These are phyloP conservation scores for Ceyx melanurus DNA, from an alignment of 2,113 vertebrate genomes.

Conservation along the genomic window DNA sequence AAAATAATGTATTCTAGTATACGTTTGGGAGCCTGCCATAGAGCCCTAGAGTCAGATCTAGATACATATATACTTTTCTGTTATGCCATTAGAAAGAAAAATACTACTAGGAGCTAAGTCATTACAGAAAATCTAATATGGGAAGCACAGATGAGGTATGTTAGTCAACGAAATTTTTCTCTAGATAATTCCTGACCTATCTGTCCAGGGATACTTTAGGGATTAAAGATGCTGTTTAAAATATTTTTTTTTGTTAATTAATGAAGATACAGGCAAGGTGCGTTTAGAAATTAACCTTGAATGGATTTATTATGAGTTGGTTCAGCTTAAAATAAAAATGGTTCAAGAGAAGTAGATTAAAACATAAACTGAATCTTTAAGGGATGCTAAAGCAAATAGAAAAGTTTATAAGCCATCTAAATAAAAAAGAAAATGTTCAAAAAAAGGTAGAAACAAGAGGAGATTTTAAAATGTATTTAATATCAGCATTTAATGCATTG, in stretches of 20 bases:
- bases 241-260: background rate
- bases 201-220: background rate
- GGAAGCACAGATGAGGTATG: background rate
- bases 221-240: slow-evolving; percentile 34
- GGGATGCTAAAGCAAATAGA: background rate
- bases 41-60: background rate
- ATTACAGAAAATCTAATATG: slow-evolving; percentile 42
- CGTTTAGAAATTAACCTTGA: background rate
- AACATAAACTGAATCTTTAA: background rate
- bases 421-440: background rate
- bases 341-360: background rate
- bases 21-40: background rate
- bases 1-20: background rate
- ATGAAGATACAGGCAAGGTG: background rate
- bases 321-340: background rate
- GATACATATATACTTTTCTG: background rate
- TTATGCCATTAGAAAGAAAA: background rate
- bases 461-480: background rate
- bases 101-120: background rate
- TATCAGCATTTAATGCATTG: background rate
- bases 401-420: background rate
- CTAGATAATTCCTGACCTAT: background rate
- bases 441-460: background rate
- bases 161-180: slow-evolving; percentile 13
- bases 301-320: background rate